A percentile compares a stretch with the other conserved stretches of the same genome.
These are phyloP conservation scores for Leptoteleia sp. DNA, from an alignment of 1,140 invertebrate species.

Conservation along the genomic window DNA sequence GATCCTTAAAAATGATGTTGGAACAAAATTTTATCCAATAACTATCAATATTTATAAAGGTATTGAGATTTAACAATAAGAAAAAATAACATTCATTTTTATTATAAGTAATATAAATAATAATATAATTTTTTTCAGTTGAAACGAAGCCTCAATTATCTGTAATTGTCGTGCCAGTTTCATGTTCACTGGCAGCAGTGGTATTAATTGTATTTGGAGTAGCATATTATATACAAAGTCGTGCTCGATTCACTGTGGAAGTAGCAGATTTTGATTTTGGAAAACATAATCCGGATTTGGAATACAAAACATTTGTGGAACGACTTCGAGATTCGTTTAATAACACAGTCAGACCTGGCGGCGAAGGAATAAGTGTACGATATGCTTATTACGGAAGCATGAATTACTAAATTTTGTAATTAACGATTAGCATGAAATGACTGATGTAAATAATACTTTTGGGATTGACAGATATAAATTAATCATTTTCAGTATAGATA, in stretches of 20 bases:
- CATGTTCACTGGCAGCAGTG: constrained; percentile 88
- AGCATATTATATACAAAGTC: constrained; percentile 90
- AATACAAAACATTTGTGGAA: constrained; percentile 92
- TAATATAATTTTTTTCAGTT: constrained; percentile 82
- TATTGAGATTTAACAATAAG: too few relatives aligned
- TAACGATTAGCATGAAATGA: constrained; percentile 14
- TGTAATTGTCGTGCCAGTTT: constrained; percentile 91
- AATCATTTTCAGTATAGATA: too few relatives aligned
- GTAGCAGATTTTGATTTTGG: constrained; percentile 94
- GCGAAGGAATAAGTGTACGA: constrained; percentile 71
- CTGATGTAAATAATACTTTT: neutral
- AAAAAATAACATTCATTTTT: neutral
- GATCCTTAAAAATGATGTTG: constrained; percentile 88
- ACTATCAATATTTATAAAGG: constrained; percentile 91
- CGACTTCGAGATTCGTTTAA: constrained; percentile 89
- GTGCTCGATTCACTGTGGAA: constrained; percentile 89
- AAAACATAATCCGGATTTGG: constrained; percentile 86
- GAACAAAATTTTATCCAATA: constrained; percentile 84
- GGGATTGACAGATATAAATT: too few relatives aligned
- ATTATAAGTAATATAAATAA: neutral
- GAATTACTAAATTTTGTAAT: constrained; percentile 65
- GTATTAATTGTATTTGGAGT: constrained; percentile 92
- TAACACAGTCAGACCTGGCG: constrained; percentile 81
- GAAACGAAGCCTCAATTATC: constrained; percentile 89
- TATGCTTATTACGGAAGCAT: constrained; percentile 79